Base-by-base conservation (phyloP, 1,140 invertebrate species). In the Drosophila bifasciata region DNA sequence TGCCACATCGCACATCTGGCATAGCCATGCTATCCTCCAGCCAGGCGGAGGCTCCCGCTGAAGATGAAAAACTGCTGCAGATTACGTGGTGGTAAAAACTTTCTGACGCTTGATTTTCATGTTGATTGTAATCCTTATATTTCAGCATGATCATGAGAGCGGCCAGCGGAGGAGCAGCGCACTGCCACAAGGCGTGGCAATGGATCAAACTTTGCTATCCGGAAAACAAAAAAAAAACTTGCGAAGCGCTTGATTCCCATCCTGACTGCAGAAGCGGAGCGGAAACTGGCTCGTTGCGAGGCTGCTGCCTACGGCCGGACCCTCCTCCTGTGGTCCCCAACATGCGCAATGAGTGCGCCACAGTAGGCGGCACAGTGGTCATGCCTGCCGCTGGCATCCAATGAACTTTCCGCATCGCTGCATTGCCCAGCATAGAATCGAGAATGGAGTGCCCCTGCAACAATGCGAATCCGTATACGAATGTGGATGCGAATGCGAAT, bases 101-200 rank as follows among this genome's bases (percentile, higher is more conserved):
- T 85, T 85, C 70, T 76, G 60, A 67, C 63, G 80, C 81, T 85
- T 85, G 67, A 85, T 85, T 85, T 80, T 85, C 72, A 86, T 86
- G 76, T 64, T 86, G 81, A 86, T 79, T 80, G 78, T 72, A 77
- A 86, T 85, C 81, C 71, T 45, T 72, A 21, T 23, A 36, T 19
- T 43, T 40, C 50, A 63, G 60, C 51, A 56, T 19, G 50, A 64
- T 43, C 64, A 55, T 48, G 74, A 36, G 40, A 51, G 58, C 49
- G 4, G 5, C 16, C 21, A 41, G 7, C 17, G 17, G 25, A 21
- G 23, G n/a, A 11, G 36, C 28, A 2, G n/a, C 8, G 36, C 28
- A 2, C 28, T 28, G 28, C 8, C 8, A 43, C n/a, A n/a, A 17
- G 44, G 49, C 43, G 59, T 43, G 44, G 69, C 51, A 48, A 44